Evolutionary conservation across 2,888 invertebrate species (phyloP), one percentile per base, ranked within the genome.

Genomic region (Drosophila melanocephala): DNA sequence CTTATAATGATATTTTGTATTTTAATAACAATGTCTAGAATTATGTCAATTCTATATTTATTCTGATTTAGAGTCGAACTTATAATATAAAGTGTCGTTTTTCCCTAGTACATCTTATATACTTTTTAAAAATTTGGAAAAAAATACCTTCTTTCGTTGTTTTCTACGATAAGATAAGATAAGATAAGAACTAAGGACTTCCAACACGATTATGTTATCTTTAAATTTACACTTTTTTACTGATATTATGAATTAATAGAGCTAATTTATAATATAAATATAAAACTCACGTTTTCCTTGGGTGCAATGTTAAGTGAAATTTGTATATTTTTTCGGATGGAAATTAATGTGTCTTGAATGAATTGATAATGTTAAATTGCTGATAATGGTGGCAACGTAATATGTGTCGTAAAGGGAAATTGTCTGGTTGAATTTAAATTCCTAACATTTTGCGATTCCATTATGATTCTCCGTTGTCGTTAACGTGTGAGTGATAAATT

Each of bases 301-400:
- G n/a, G 9, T 4, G 33, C 33, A 33, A 33, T 35, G 16, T 42
- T 42, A n/a, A n/a, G 10, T 12, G 10, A 22, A 42, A 12, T 22
- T n/a, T 1, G 0, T 22, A 2, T 22, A 42, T 42, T 42, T 10
- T 42, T n/a, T 6, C 1, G 39, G 39, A 9, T n/a, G 1, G 3
- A 22, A n/a, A 42, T 42, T 5, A 2, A 5, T 42, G 12, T 5
- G 2, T 1, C 42, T 2, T 22, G 44, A 7, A 7, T 42, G 44
- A 14, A 14, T 22, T 22, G 14, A 47, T 7, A 22, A 22, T 12
- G 42, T 12, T 2, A n/a, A 42, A 42, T n/a, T n/a, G n/a, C 1
- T 12, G 12, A 47, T 22, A 22, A 22, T 14, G 4, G 14, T 22
- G 22, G 7, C 14, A 22, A 1, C 16, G 2, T 16, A 4, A 47